These are phyloP conservation scores for Agriopis aurantiaria DNA, from an alignment of 2,888 invertebrate genomes.

Conservation along the genomic window DNA sequence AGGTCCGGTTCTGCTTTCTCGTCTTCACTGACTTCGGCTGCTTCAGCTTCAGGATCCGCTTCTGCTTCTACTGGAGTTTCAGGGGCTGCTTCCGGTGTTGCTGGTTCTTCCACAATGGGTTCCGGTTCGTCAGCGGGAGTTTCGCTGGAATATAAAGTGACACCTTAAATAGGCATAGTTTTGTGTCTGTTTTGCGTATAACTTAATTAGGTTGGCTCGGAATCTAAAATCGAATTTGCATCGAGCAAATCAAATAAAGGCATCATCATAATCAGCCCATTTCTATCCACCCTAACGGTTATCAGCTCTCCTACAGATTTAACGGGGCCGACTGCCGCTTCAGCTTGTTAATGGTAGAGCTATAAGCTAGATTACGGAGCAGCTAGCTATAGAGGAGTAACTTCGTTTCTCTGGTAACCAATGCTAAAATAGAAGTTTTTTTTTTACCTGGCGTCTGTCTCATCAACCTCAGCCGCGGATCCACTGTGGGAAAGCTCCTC, in stretches of 20 bases:
- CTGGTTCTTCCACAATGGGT: slow-evolving; percentile 82
- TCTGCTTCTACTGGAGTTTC: slow-evolving; percentile 59
- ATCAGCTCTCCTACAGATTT: no score
- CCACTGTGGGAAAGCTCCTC: slow-evolving; percentile 84
- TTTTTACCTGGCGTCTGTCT: slow-evolving; percentile 73
- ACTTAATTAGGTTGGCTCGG: no score
- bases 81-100: slow-evolving; percentile 71
- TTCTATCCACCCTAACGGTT: no score
- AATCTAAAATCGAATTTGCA: no score
- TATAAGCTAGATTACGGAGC: no score
- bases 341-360: no score
- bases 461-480: slow-evolving; percentile 72
- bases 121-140: slow-evolving; percentile 69
- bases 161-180: not conserved
- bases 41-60: slow-evolving; percentile 61
- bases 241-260: no score
- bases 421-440: no score
- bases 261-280: no score
- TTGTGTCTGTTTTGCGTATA: not conserved
- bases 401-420: no score
- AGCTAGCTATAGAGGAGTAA: no score
- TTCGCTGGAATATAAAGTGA: slow-evolving; percentile 59
- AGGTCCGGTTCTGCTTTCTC: slow-evolving; percentile 83
- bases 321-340: no score
- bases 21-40: slow-evolving; percentile 77